Base-by-base conservation (phyloP, 1,140 invertebrate genomes). In the Heterodera carotae region DNA sequence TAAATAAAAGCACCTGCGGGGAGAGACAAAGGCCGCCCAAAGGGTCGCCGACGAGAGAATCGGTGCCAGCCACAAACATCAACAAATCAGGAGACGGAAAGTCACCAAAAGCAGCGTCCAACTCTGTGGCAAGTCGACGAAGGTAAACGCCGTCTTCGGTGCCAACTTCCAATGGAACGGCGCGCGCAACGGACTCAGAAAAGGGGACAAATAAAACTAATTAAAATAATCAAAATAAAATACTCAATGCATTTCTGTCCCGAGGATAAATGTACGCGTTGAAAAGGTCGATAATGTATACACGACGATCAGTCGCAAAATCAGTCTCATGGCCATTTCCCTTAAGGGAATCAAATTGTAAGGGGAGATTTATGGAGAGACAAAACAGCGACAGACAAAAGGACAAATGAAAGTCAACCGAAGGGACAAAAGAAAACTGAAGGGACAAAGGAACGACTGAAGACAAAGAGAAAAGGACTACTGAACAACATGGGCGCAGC, bases 1-100 rank as follows among this genome's bases (percentile, higher is more conserved):
- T n/a, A 60, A 59, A 18, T 12, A 27, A 34, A 79, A 71, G 71
- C 83, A 91, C 91, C 90, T 91, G 90, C 85, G 92, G 89, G 69
- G 91, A 90, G 31, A 95, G 90, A 2, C 89, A 89, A 64, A 88
- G 81, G 56, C 89, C 88, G 5, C 94, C 94, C 1, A 95, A 88
- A 2, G 91, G 91, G 89, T 95, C 94, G 0, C 92, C 92, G 48
- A 91, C 89, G 34, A 95, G 88, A 39, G 93, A 91, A 89, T 95
- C 94, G 12, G 93, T 95, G 7, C 94, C 94, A 53, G 94, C 94
- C 89, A 94, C 94, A 86, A 94, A 95, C 33, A 95, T 90, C 62
- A 95, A 89, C 33, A 95, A 89, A 87, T 94, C 91, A 0, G 94
- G 92, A 68, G 88, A 89, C 7, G 56, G 73, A 88, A 94, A 95